These are phyloP conservation scores for Athalia circularis DNA, from an alignment of 2,888 invertebrate species.

Conservation along the genomic window DNA sequence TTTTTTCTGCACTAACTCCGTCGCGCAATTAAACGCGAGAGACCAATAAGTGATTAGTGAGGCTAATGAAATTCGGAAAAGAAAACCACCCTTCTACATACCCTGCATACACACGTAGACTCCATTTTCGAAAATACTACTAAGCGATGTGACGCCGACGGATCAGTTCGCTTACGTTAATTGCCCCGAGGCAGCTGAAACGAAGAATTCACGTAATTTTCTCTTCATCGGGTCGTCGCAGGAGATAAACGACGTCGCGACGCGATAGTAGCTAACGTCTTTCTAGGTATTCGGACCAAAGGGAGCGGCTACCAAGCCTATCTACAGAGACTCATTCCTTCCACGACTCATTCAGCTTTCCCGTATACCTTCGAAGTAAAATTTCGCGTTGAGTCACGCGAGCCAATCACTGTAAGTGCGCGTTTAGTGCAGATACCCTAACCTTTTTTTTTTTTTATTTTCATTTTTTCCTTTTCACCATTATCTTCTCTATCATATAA, in stretches of 20 bases:
- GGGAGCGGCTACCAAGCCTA: constrained; percentile 28
- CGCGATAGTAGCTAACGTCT: constrained; percentile 32
- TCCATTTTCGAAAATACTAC: background rate
- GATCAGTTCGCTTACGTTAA: constrained; percentile 18
- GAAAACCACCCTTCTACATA: background rate
- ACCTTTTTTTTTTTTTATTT: background rate
- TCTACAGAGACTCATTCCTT: constrained; percentile 7
- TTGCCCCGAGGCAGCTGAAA: constrained; percentile 1
- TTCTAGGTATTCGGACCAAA: background rate
- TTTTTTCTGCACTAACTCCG: constrained; percentile 15
- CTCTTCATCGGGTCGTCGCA: constrained; percentile 4
- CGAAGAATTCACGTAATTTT: constrained; percentile 10
- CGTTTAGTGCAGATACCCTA: constrained; percentile 22
- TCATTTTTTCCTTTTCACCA: background rate
- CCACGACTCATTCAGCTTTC: background rate
- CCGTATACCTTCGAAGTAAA: background rate
- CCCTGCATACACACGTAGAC: no score
- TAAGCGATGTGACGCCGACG: background rate
- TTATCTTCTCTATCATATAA: background rate
- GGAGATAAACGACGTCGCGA: constrained; percentile 31
- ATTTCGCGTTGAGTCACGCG: constrained; percentile 52
- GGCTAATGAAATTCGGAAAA: constrained; percentile 35
- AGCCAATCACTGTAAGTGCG: constrained; percentile 55
- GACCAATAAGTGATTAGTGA: constrained; percentile 27
- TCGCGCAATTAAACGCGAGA: background rate